Conservation (phyloP, 2,797 vertebrate genomes). For the Pelodytes ibericus region DNA sequence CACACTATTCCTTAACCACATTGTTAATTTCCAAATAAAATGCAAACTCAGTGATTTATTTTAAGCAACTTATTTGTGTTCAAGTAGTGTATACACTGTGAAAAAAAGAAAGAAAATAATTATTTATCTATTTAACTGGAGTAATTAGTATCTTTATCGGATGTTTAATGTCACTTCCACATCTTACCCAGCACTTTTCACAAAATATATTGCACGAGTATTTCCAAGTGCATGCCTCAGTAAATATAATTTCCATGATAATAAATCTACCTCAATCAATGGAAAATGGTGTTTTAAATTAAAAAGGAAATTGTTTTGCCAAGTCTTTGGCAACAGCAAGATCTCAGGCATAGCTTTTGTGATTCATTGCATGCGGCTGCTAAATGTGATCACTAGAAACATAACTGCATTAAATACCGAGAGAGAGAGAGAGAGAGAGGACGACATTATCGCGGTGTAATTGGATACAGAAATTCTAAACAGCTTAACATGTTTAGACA, state of each 20-base stretch:
- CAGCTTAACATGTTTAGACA: constrained; percentile 50
- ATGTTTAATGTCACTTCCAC: neutral
- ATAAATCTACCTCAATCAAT: constrained; percentile 29
- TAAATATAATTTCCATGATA: constrained; percentile 40
- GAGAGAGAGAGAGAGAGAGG: too few relatives aligned
- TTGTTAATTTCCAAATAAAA: too few relatives aligned
- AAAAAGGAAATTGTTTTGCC: constrained; percentile 36
- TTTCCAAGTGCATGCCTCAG: constrained; percentile 5
- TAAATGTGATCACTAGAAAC: constrained; percentile 51
- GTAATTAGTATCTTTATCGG: constrained; percentile 5
- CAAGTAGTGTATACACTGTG: too few relatives aligned
- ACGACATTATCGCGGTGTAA: constrained; percentile 50
- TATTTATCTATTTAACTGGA: neutral
- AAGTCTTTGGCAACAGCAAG: constrained; percentile 25
- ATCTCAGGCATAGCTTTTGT: constrained; percentile 40
- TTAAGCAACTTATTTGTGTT: too few relatives aligned
- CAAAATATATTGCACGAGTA: neutral
- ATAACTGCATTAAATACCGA: constrained; percentile 47
- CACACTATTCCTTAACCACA: too few relatives aligned
- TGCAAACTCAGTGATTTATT: too few relatives aligned
- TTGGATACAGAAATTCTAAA: constrained; percentile 49
- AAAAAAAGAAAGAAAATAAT: too few relatives aligned
- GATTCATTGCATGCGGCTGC: constrained; percentile 44
- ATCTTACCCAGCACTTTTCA: constrained; percentile 47
- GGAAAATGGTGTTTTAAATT: constrained; percentile 35